Evolutionary conservation across 2,888 invertebrate species (phyloP).

Genomic region (Caenorhabditis japonica): DNA sequence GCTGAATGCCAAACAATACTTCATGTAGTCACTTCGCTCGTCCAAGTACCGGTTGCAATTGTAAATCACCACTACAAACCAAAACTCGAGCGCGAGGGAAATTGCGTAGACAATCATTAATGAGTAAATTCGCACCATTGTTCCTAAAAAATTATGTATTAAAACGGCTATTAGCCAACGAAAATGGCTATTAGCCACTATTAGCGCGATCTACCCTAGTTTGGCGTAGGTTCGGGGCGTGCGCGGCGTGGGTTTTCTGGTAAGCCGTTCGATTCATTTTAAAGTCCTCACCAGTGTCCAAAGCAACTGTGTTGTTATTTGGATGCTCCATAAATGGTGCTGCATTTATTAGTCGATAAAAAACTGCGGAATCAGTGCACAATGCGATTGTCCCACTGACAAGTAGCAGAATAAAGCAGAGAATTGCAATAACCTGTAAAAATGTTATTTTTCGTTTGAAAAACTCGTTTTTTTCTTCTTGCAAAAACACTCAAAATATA

Average conservation of each 20-base stretch:
- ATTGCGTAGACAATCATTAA: constrained; percentile 67
- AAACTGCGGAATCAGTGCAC: constrained; percentile 71
- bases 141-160: constrained; percentile 43
- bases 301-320: constrained; percentile 69
- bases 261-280: no score
- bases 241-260: no score
- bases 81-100: constrained; percentile 70
- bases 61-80: constrained; percentile 74
- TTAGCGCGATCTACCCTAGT: no score
- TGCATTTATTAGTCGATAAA: constrained; percentile 75
- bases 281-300: constrained; percentile 69
- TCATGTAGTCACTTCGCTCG: constrained; percentile 75
- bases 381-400: constrained; percentile 72
- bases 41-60: constrained; percentile 74
- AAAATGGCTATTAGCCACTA: background rate
- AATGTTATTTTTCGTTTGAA: background rate
- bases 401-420: constrained; percentile 69
- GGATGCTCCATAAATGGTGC: constrained; percentile 75
- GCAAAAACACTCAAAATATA: no score
- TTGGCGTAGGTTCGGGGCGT: no score
- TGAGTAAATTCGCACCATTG: constrained; percentile 70
- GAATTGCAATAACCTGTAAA: constrained; percentile 67
- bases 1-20: constrained; percentile 75
- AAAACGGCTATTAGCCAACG: background rate
- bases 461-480: constrained; percentile 7